Base-by-base conservation (phyloP, 2,888 invertebrate species). In the Phragmatobia fuliginosa region DNA sequence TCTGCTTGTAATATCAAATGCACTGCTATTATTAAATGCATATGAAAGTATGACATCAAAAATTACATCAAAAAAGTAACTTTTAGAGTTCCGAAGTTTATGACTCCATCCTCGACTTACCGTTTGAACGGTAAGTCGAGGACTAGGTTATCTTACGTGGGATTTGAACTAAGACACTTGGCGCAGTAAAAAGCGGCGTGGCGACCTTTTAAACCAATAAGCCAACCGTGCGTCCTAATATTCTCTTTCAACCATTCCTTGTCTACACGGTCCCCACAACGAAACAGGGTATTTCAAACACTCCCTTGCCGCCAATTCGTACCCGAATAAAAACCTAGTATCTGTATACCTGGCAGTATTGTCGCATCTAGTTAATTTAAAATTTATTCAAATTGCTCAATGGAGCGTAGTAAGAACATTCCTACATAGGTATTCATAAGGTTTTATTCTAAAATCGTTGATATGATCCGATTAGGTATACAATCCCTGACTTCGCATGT, bases 401-500 rank as follows among this genome's bases (percentile, higher is more conserved):
- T 31, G 8, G 80, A 76, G 79, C 62, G 21, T 67, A 62, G 72
- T 79, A 79, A 74, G 62, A 65, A 72, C 64, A 80, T 72, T 69
- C 75, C 69, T 28, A 77, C 71, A 76, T 73, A 80, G 73, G 70
- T 75, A 56, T 41, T 59, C 62, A 64, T 56, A 56, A 63, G 62
- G 38, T 66, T 63, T 71, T 70, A 73, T 66, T 63, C 66, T 71
- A 66, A 69, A 75, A 74, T 74, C 66, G 73, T 70, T 52, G 62
- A 68, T 70, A 80, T 76, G 68, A 78, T 77, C 73, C 68, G 67
- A 76, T 82, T 79, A 74, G 64, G 64, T 60, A 41, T 52, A 70
- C 69, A 78, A 83, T 80, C 82, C 80, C 86, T 76, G 78, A 80
- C 73, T 68, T 73, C 60, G 78, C 80, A 77, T 72, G 72, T 67